phyloP scores from a whole-genome alignment of 2,888 invertebrate genomes.

The Bibio marci region DNA sequence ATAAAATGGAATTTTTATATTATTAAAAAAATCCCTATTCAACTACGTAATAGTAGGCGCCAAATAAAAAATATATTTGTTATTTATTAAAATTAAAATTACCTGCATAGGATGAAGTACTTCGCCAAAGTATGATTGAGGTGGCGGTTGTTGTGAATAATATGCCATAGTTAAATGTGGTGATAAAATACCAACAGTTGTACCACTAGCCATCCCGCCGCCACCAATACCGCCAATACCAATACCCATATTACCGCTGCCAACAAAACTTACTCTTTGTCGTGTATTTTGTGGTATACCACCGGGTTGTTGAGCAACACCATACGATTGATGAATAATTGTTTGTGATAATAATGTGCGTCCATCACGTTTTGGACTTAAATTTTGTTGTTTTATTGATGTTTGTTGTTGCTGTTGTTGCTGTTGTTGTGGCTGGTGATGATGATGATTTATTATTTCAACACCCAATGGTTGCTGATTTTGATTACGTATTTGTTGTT shows the following conservation, averaged over 20 bases:
- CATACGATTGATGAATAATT: conserved; percentile 26
- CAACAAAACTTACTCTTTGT: conserved; percentile 13
- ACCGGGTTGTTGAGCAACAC: conserved; percentile 14
- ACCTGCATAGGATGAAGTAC: conserved; percentile 27
- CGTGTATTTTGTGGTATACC: conserved; percentile 8
- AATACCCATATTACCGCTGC: background rate
- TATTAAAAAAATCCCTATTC: no score
- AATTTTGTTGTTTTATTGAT: conserved; percentile 7
- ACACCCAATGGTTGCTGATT: conserved; percentile 16
- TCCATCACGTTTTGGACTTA: conserved; percentile 11
- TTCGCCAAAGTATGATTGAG: conserved; percentile 23
- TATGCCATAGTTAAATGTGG: conserved; percentile 25
- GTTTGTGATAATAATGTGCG: conserved; percentile 18
- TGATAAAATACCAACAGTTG: conserved; percentile 13
- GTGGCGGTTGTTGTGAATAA: conserved; percentile 20
- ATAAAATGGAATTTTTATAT: no score
- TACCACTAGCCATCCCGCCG: background rate
- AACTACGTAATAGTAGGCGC: no score
- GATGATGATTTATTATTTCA: conserved; percentile 25
- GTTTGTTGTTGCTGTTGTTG: conserved; percentile 9
- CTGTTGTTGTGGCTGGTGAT: conserved; percentile 11
- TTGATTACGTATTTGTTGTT: conserved; percentile 7
- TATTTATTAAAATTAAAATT: conserved; percentile 5
- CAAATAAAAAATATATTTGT: no score
- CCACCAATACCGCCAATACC: conserved; percentile 6